phyloP scores from a whole-genome alignment of 2,888 invertebrate species.

The Nomada flava region DNA sequence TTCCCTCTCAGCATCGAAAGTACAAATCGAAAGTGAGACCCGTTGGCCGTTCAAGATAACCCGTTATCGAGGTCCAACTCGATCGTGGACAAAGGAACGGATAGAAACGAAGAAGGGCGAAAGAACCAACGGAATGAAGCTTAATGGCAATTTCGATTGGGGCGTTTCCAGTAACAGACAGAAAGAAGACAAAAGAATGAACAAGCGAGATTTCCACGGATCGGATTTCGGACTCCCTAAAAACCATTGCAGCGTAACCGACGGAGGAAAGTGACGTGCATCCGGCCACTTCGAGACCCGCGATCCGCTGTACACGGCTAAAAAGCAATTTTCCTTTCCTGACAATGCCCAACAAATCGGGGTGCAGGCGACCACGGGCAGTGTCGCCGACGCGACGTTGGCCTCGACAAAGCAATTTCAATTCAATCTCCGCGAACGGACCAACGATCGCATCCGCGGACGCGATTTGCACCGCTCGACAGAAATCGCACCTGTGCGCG shows the following conservation, averaged over 20 bases:
- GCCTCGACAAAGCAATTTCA: slow-evolving; percentile 70
- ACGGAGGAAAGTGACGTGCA: slow-evolving; percentile 38
- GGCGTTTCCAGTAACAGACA: slow-evolving; percentile 38
- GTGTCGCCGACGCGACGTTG: slow-evolving; percentile 39
- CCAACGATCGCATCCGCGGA: slow-evolving; percentile 48
- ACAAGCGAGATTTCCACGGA: slow-evolving; percentile 29
- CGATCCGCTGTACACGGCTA: slow-evolving; percentile 50
- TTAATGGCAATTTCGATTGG: slow-evolving; percentile 59
- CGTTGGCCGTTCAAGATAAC: slow-evolving; percentile 47
- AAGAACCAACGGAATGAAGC: slow-evolving; percentile 54
- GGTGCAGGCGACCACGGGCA: slow-evolving; percentile 50
- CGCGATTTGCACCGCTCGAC: slow-evolving; percentile 38
- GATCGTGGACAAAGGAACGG: slow-evolving; percentile 35
- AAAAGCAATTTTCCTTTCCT: slow-evolving; percentile 67
- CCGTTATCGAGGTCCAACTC: slow-evolving; percentile 27
- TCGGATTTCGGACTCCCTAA: slow-evolving; percentile 61
- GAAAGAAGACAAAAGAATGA: slow-evolving; percentile 41
- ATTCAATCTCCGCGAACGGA: slow-evolving; percentile 71
- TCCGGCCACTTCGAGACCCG: slow-evolving; percentile 49
- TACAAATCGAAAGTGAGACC: slow-evolving; percentile 41
- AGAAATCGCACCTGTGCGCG: slow-evolving; percentile 56
- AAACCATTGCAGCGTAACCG: slow-evolving; percentile 42
- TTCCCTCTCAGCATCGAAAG: not conserved
- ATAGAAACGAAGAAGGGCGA: slow-evolving; percentile 20
- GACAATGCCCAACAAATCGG: slow-evolving; percentile 47